Evolutionary conservation across 2,113 vertebrate genomes (phyloP).

Genomic region (Bostrychus sinensis): DNA sequence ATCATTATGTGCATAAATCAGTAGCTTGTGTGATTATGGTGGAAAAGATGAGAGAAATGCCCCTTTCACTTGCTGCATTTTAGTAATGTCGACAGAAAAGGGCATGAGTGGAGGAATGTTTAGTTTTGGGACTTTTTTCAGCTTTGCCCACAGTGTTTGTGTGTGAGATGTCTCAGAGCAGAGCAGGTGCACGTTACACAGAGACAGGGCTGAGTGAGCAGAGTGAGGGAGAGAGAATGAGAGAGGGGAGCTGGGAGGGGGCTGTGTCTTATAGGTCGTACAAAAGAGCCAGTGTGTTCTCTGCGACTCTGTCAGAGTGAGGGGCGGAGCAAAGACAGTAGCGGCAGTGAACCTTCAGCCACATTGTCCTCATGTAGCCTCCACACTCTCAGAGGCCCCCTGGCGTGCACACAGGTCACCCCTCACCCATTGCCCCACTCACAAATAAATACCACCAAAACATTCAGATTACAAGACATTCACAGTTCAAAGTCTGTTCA

Average conservation of each 20-base stretch:
- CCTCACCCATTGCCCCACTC: slow-evolving; percentile 39
- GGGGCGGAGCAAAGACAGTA: slow-evolving; percentile 37
- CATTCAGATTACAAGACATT: neutral
- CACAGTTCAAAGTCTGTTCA: neutral
- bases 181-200: slow-evolving; percentile 72
- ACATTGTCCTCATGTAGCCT: slow-evolving; percentile 55
- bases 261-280: slow-evolving; percentile 62
- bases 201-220: slow-evolving; percentile 61
- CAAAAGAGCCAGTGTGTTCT: slow-evolving; percentile 77
- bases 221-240: slow-evolving; percentile 18
- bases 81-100: slow-evolving; percentile 10
- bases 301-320: slow-evolving; percentile 23
- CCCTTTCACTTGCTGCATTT: neutral
- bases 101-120: slow-evolving; percentile 18
- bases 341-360: slow-evolving; percentile 39
- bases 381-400: slow-evolving; percentile 13
- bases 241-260: slow-evolving; percentile 5
- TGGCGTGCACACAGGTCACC: slow-evolving; percentile 25
- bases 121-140: neutral
- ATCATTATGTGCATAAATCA: slow-evolving; percentile 47
- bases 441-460: neutral
- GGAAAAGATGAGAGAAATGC: slow-evolving; percentile 1
- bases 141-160: slow-evolving; percentile 12
- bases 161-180: slow-evolving; percentile 38
- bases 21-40: neutral